Conservation (phyloP, 2,113 vertebrate genomes). For the Ondatra zibethicus region DNA sequence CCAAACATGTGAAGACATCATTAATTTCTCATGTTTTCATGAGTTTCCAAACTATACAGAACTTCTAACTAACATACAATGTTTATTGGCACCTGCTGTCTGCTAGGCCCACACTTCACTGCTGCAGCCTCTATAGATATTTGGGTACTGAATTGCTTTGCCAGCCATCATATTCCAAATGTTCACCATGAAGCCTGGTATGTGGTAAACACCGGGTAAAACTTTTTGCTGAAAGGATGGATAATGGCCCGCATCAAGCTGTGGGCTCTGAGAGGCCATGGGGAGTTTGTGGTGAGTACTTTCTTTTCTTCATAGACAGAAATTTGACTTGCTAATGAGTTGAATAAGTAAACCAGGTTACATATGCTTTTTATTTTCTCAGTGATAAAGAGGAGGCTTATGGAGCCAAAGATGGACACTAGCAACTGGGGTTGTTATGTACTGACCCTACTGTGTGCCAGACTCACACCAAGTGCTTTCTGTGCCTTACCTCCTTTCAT, state of each 20-base stretch:
- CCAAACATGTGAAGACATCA: not conserved
- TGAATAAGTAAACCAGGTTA: constrained; percentile 47
- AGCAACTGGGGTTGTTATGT: not conserved
- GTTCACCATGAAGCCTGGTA: not conserved
- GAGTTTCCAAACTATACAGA: not conserved
- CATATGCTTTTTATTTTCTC: not conserved
- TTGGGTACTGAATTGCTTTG: not conserved
- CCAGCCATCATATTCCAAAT: not conserved
- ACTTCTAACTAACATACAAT: not conserved
- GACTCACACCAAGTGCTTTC: not conserved
- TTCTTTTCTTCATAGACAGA: not conserved
- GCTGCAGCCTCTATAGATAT: not conserved
- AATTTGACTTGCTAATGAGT: constrained; percentile 13
- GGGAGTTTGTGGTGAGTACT: not conserved
- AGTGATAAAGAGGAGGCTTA: not conserved
- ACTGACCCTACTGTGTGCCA: not conserved
- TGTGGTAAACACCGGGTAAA: not conserved
- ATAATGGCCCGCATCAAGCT: not conserved
- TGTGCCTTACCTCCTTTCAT: not conserved
- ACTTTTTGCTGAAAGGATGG: constrained; percentile 1
- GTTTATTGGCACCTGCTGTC: not conserved
- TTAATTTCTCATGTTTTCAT: not conserved
- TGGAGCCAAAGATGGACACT: not conserved
- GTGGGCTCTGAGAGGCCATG: not conserved
- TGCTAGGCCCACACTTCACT: not conserved